Evolutionary conservation across 2,888 invertebrate species (phyloP).

Genomic region (Megastigmus dorsalis): DNA sequence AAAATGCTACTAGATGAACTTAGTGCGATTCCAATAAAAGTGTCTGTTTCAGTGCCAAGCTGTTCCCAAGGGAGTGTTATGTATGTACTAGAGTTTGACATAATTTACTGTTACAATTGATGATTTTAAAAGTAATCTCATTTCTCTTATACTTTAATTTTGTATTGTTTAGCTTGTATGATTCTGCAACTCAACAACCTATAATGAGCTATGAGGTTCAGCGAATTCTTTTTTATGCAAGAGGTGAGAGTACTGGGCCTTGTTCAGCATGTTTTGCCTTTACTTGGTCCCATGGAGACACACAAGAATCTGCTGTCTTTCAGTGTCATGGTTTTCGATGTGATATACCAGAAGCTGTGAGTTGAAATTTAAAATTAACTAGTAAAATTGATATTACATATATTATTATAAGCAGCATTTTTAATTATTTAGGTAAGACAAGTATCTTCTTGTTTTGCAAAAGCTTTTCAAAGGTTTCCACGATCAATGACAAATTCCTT

Average conservation of each 20-base stretch:
- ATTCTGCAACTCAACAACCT: slow-evolving; percentile 84
- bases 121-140: background rate
- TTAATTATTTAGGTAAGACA: slow-evolving; percentile 75
- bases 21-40: slow-evolving; percentile 87
- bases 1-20: slow-evolving; percentile 86
- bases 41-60: slow-evolving; percentile 93
- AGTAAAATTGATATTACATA: background rate
- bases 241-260: slow-evolving; percentile 87
- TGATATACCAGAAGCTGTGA: slow-evolving; percentile 94
- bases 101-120: too few relatives aligned
- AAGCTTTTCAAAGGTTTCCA: slow-evolving; percentile 93
- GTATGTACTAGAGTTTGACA: slow-evolving; percentile 80
- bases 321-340: slow-evolving; percentile 98
- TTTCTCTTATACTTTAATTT: slow-evolving; percentile 13
- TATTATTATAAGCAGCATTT: background rate
- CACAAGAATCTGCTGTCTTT: slow-evolving; percentile 90
- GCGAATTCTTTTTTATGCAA: slow-evolving; percentile 94
- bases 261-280: slow-evolving; percentile 98
- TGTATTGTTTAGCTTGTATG: slow-evolving; percentile 81
- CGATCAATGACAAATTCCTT: slow-evolving; percentile 87
- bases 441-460: slow-evolving; percentile 86
- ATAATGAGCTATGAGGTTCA: slow-evolving; percentile 94
- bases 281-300: slow-evolving; percentile 96
- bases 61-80: slow-evolving; percentile 94
- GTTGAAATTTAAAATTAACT: slow-evolving; percentile 62